Evolutionary conservation across 2,797 vertebrate genomes (phyloP), one percentile per base, ranked within the genome.

Genomic region (Macrochelys suwanniensis): DNA sequence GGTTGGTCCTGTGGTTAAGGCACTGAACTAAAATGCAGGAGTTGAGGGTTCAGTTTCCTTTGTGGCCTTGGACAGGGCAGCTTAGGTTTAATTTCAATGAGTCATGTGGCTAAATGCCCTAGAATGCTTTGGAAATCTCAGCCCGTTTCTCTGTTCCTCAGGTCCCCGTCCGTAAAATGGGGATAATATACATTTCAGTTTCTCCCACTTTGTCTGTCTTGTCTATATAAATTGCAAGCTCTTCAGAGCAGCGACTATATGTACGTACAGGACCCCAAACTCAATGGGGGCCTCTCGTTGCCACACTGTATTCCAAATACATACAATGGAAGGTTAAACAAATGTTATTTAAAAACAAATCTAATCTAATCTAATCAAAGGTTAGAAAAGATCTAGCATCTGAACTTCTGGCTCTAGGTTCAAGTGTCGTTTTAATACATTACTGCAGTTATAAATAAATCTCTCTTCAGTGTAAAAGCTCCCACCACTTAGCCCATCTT

Each of bases 401-500:
- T 92, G 82, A 91, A 91, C 76, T 87, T 93, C 65, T 37, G 84
- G 2, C 82, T 1, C 0, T 68, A 87, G 85, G 56, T 87, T 94
- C 59, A 93, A 94, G 84, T 9, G 3, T 91, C 93, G 61, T 85
- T 93, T 91, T 26, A 87, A 6, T 85, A 71, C 5, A 91, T 82
- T 92, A 87, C 85, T 89, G 49, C 47, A 92, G 17, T 47, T 56
- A 80, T 85, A 92, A 89, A 94, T 61, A 81, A 95, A 96, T 82
- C 51, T 76, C 79, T 59, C 33, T 49, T 65, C 0, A 0, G 68
- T 53, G 89, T 53, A 93, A 54, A 88, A 82, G 84, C 87, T 91
- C 33, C 37, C 85, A 89, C 82, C 4, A 82, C 53, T 92, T 87
- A 82, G 84, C 53, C 68, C 51, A 82, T 85, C 82, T 16, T 12